Evolutionary conservation across 2,888 invertebrate genomes (phyloP).

Genomic region (Galerucella pusilla): DNA sequence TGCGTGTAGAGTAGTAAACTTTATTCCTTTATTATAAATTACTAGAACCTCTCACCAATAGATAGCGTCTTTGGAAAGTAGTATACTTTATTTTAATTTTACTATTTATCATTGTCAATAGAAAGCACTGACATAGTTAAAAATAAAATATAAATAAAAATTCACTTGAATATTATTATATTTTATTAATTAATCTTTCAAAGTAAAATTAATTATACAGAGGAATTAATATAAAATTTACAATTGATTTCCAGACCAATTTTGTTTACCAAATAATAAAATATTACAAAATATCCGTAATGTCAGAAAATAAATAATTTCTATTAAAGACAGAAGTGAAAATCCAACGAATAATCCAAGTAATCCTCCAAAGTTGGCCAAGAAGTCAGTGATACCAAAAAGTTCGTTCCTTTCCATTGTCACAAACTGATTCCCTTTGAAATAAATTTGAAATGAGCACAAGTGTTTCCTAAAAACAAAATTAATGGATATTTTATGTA

Average conservation of each 20-base stretch:
- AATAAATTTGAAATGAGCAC: slow-evolving; percentile 73
- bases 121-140: too few species aligned
- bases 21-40: too few species aligned
- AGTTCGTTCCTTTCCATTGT: slow-evolving; percentile 75
- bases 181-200: background rate
- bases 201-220: background rate
- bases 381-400: slow-evolving; percentile 76
- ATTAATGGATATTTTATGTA: background rate
- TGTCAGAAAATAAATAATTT: slow-evolving; percentile 67
- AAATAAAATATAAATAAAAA: too few species aligned
- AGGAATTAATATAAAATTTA: background rate
- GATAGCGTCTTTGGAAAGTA: too few species aligned
- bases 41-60: too few species aligned
- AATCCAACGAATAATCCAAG: slow-evolving; percentile 66
- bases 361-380: slow-evolving; percentile 77
- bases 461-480: slow-evolving; percentile 57
- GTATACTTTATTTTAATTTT: too few species aligned
- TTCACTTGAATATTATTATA: background rate
- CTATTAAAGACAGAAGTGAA: slow-evolving; percentile 64
- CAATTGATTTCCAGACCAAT: slow-evolving; percentile 49
- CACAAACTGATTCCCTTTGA: slow-evolving; percentile 77
- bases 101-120: background rate
- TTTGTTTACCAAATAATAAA: slow-evolving; percentile 45
- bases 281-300: slow-evolving; percentile 60
- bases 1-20: too few species aligned